Evolutionary conservation across 2,113 vertebrate species (phyloP).

Genomic region (Syngnathus typhle): DNA sequence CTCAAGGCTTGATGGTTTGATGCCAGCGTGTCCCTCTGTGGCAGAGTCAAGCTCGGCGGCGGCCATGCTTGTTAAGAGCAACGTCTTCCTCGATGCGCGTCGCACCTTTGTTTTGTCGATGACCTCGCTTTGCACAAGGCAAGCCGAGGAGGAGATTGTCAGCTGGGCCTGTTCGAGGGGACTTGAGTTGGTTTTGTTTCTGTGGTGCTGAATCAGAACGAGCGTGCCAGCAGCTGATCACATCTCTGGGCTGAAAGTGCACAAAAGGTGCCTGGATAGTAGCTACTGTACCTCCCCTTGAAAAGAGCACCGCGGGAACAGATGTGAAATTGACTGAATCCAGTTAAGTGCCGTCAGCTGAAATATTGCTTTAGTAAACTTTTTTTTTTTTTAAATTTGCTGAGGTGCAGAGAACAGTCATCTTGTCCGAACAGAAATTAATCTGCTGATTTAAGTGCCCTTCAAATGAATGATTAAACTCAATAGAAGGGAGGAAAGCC

Average conservation of each 20-base stretch:
- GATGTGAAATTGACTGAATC: conserved; percentile 18
- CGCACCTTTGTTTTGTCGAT: conserved; percentile 6
- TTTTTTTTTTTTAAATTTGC: neutral
- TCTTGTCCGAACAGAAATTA: conserved; percentile 10
- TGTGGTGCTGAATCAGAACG: conserved; percentile 60
- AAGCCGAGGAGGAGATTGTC: conserved; percentile 47
- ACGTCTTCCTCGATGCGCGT: conserved; percentile 5
- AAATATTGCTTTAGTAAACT: conserved; percentile 13
- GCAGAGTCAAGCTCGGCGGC: conserved; percentile 37
- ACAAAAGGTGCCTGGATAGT: neutral
- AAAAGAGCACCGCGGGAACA: conserved; percentile 12
- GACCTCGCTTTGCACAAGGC: conserved; percentile 28
- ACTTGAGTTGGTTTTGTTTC: conserved; percentile 47
- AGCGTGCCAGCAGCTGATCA: conserved; percentile 57
- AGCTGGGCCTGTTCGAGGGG: conserved; percentile 37
- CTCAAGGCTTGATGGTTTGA: conserved; percentile 50
- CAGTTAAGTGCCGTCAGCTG: conserved; percentile 16
- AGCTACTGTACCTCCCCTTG: neutral
- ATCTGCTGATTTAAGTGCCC: conserved; percentile 14
- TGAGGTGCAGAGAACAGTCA: conserved; percentile 3
- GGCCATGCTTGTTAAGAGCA: conserved; percentile 24
- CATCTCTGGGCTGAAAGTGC: conserved; percentile 50
- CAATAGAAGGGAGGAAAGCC: neutral
- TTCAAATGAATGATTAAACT: conserved; percentile 10
- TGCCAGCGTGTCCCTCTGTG: conserved; percentile 37